Conservation (phyloP, 2,113 vertebrate species). For the Eulemur rufifrons region DNA sequence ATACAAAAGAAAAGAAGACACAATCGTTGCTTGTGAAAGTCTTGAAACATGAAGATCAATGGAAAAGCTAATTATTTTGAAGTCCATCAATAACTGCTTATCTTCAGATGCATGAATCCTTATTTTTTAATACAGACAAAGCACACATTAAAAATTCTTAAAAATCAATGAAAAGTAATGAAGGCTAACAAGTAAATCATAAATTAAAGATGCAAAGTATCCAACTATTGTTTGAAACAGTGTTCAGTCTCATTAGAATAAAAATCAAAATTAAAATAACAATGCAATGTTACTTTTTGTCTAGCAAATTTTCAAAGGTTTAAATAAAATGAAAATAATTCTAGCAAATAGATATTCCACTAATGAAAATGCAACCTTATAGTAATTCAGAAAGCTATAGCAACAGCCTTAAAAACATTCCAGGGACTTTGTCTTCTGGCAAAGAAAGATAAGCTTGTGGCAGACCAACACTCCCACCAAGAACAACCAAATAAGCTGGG, state of each 20-base stretch:
- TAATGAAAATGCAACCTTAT: background rate
- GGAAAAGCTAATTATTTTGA: conserved; percentile 2
- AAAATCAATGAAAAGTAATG: background rate
- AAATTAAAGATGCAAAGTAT: conserved; percentile 16
- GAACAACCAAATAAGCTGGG: background rate
- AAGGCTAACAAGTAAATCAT: background rate
- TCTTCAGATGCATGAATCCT: background rate
- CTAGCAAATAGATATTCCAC: background rate
- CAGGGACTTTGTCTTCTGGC: background rate
- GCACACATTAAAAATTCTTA: background rate
- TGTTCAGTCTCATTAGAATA: background rate
- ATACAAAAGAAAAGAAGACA: background rate
- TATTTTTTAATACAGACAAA: background rate
- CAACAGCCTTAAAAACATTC: background rate
- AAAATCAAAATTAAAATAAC: conserved; percentile 15
- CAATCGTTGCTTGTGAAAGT: background rate
- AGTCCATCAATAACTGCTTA: conserved; percentile 15
- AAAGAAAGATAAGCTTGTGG: background rate
- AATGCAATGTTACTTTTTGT: background rate
- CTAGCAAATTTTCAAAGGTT: conserved; percentile 14
- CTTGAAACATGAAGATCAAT: background rate
- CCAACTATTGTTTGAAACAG: background rate
- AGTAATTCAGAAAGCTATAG: background rate
- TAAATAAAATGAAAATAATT: conserved; percentile 33
- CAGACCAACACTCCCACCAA: background rate